Evolutionary conservation across 2,888 invertebrate genomes (phyloP), one percentile per base, ranked within the genome.

Genomic region (Pseudanteris insignis): DNA sequence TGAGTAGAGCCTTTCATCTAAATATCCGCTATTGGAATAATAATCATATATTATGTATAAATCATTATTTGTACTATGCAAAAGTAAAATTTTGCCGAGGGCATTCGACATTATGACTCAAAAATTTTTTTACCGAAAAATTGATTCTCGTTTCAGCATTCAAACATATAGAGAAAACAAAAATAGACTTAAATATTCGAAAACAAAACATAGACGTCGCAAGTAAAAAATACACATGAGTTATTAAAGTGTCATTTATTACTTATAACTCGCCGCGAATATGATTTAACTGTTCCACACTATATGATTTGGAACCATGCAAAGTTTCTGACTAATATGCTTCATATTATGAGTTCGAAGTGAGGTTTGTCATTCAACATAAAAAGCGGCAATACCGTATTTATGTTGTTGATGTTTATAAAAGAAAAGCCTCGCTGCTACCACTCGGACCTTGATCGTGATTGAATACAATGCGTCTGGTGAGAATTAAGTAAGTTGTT

Each of bases 41-140:
- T 68, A 18, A 65, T 58, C 66, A 66, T 72, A 57, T 62, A 55
- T 47, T 48, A 50, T 59, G 54, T 66, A 77, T 74, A 76, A 74
- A 78, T 75, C 73, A 76, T 69, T 70, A 67, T 78, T 79, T 79
- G 77, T 78, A 78, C 78, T 78, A 78, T 78, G 75, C 79, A 76
- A 68, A 76, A 73, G 63, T 73, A 73, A 75, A 74, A 74, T 67
- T 70, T 71, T 64, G 66, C 63, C 64, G 66, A 66, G 66, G 63
- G 59, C 55, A 38, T 47, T 57, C 46, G 57, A 50, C 67, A 50
- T 57, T 62, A 63, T 67, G 64, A 47, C 54, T 58, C 53, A 64
- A 67, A 67, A 68, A 60, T 63, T 61, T 57, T 60, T 63, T 28
- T 47, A 25, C 32, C 21, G 28, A 29, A 25, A 46, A 15, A 12